Evolutionary conservation across 2,888 invertebrate genomes (phyloP).

Genomic region (Protophormia terraenovae): DNA sequence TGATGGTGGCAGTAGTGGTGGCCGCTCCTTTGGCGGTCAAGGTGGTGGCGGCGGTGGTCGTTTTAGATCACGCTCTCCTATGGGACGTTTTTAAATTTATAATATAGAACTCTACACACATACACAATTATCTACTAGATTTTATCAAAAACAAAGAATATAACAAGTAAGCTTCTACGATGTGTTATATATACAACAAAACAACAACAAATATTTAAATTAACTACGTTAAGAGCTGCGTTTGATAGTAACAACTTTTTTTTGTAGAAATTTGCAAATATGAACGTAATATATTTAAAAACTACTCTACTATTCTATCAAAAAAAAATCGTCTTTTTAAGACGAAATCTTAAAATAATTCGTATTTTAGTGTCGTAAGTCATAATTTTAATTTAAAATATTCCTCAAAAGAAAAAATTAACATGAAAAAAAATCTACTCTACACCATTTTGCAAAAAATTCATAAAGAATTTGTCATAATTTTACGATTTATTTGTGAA

Average conservation of each 20-base stretch:
- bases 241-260: constrained; percentile 49
- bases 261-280: constrained; percentile 53
- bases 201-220: constrained; percentile 21
- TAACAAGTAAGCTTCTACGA: constrained; percentile 65
- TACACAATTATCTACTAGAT: constrained; percentile 19
- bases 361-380: constrained; percentile 64
- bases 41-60: constrained; percentile 79
- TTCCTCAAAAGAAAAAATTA: constrained; percentile 7
- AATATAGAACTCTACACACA: too few species aligned
- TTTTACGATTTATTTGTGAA: constrained; percentile 16
- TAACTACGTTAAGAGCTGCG: constrained; percentile 64
- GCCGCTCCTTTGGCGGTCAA: constrained; percentile 72
- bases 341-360: constrained; percentile 46
- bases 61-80: constrained; percentile 80
- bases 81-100: constrained; percentile 71
- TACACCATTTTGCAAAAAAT: constrained; percentile 32
- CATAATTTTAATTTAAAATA: constrained; percentile 54
- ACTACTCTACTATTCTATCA: constrained; percentile 38
- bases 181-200: constrained; percentile 42
- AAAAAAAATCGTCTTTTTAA: too few species aligned
- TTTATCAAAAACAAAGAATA: constrained; percentile 36
- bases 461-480: constrained; percentile 37
- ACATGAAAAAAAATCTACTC: constrained; percentile 19
- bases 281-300: constrained; percentile 35
- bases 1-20: constrained; percentile 79